Percentiles rank a stretch among this genome's conserved stretches.
Evolutionary conservation across 2,797 vertebrate species (phyloP).

Genomic region (Antennarius maculatus): DNA sequence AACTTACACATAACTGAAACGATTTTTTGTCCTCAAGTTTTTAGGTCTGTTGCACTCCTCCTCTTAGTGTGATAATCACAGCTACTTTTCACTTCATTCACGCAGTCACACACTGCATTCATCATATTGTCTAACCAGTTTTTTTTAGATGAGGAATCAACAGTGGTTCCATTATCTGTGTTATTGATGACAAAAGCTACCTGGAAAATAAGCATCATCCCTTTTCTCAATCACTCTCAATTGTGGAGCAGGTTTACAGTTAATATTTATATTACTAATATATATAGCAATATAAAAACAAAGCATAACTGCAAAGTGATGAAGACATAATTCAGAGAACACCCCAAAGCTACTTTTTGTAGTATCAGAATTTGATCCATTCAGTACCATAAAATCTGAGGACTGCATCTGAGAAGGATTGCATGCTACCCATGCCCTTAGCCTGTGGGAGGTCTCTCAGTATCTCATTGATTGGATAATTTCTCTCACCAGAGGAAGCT

Average conservation of each 20-base stretch:
- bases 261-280: background rate
- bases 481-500: constrained; percentile 17
- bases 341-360: background rate
- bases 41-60: background rate
- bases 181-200: background rate
- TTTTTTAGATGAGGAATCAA: background rate
- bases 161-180: background rate
- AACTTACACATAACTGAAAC: background rate
- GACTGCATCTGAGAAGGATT: background rate
- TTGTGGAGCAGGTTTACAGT: background rate
- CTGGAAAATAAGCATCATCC: background rate
- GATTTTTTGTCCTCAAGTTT: background rate
- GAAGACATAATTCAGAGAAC: background rate
- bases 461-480: constrained; percentile 1
- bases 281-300: background rate
- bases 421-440: background rate
- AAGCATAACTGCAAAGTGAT: background rate
- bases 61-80: too few relatives aligned
- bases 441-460: background rate
- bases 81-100: background rate
- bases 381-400: background rate
- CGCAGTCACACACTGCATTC: background rate
- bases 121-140: background rate
- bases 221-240: background rate
- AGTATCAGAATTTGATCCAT: background rate